Evolutionary conservation across 53 echinoderm and acorn worm species (phyloP), one percentile per base, ranked within the genome.

Genomic region (Antedon mediterranea): DNA sequence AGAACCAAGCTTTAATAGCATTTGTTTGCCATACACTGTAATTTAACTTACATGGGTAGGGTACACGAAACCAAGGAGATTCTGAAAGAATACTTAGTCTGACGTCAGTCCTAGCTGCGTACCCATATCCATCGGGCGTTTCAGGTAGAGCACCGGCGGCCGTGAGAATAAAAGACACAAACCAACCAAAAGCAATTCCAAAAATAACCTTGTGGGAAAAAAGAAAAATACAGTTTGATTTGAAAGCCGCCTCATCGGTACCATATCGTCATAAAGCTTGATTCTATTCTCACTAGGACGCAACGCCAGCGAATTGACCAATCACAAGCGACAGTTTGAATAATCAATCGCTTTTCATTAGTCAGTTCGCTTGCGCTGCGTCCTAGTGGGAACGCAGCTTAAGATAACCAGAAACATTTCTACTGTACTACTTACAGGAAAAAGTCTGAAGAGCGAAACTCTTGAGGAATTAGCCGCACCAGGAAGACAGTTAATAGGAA

Each of bases 361-460:
- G n/a, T n/a, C n/a, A n/a, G n/a, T n/a, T n/a, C n/a, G n/a, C n/a
- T n/a, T n/a, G n/a, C n/a, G n/a, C n/a, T n/a, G n/a, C n/a, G n/a
- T n/a, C n/a, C n/a, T n/a, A n/a, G n/a, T n/a, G n/a, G n/a, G n/a
- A n/a, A n/a, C n/a, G n/a, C n/a, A n/a, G n/a, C n/a, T n/a, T n/a
- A n/a, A n/a, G n/a, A n/a, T n/a, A n/a, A n/a, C n/a, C n/a, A n/a
- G n/a, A n/a, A n/a, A n/a, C n/a, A n/a, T n/a, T n/a, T n/a, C n/a
- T n/a, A n/a, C n/a, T n/a, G n/a, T n/a, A n/a, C n/a, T 13, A 41
- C 93, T 86, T 80, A 93, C 93, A 71, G 93, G 93, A 29, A 90
- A 90, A 6, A 93, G 75, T 43, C 87, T 90, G 73, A 93, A 93
- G 28, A 93, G 32, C 0, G 88, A 88, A 71, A 93, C 87, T 57